Base-by-base conservation (phyloP, 2,797 vertebrate species). In the Cuculus canorus region DNA sequence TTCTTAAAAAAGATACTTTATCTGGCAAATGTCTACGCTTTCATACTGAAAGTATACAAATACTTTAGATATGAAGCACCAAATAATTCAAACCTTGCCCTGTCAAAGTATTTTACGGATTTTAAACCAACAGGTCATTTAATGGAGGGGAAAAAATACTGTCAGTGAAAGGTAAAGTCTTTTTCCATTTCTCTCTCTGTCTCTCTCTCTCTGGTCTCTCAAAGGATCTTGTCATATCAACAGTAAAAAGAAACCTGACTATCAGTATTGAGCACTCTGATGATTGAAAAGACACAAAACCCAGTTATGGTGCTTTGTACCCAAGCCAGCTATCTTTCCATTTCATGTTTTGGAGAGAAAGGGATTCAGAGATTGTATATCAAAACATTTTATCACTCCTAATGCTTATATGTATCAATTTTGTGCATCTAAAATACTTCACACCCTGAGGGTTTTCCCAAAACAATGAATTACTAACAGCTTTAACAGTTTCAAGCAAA, bases 131-230 rank as follows among this genome's bases (percentile, higher is more conserved):
- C 33, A 76, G 45, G 53, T 57, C 94, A 92, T 82, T 96, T 90
- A 91, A 94, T 12, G 73, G 60, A 88, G 57, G 27, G 70, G 12
- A 91, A 97, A 94, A 95, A 93, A 81, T 54, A 93, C 6, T 21
- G 21, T 52, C 68, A 96, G 54, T 35, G 84, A 96, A 96, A 97
- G 75, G 70, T 66, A 94, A 93, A 92, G 92, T 88, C 35, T 90
- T 48, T 73, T 43, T 48, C 22, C 47, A 48, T 48, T 21, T 48
- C 47, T 48, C 47, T 48, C 47, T 19, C 21, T 81, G 48, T 53
- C 43, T 37, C 13, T 24, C 24, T 35, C 15, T 56, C 22, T 64
- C 47, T 23, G 17, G 37, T 35, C 33, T 56, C 70, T 84, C 48
- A 93, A 88, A 96, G 66, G 32, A 70, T 72, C 75, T 78, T 86